Percentiles rank a stretch among this genome's conserved stretches.
Evolutionary conservation across 2,888 invertebrate genomes (phyloP).

Genomic region (Sinohyriopsis cumingii): DNA sequence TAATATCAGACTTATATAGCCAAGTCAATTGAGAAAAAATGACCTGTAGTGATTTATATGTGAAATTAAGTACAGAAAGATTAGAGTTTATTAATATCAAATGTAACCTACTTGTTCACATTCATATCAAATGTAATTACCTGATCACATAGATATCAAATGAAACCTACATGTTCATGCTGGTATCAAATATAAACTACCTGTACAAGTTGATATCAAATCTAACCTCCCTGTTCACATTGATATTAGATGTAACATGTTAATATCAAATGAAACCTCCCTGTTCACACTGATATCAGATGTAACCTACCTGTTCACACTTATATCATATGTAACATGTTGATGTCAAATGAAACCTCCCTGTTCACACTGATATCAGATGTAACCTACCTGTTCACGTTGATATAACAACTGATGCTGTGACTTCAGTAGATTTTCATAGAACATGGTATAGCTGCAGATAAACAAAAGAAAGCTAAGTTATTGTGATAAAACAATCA

Average conservation of each 20-base stretch:
- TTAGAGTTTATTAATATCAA: background rate
- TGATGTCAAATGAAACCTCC: background rate
- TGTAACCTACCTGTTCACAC: background rate
- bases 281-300: background rate
- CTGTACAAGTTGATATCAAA: conserved; percentile 64
- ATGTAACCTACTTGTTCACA: background rate
- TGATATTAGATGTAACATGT: conserved; percentile 40
- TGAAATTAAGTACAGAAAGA: no score
- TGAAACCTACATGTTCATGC: background rate
- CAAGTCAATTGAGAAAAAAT: no score
- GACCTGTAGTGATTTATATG: no score
- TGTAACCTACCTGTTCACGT: conserved; percentile 61
- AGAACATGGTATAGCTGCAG: conserved; percentile 69
- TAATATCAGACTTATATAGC: no score
- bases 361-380: background rate
- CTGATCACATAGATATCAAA: background rate
- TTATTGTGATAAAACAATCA: background rate
- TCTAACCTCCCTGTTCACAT: conserved; percentile 7
- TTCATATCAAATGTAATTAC: background rate
- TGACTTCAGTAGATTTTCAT: conserved; percentile 67
- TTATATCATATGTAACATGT: background rate
- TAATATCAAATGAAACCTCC: background rate
- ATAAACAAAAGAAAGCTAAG: conserved; percentile 5
- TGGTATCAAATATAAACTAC: conserved; percentile 29
- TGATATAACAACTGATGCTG: conserved; percentile 68